Base-by-base conservation (phyloP, 2,797 vertebrate genomes). In the Coccyzus lansbergi region DNA sequence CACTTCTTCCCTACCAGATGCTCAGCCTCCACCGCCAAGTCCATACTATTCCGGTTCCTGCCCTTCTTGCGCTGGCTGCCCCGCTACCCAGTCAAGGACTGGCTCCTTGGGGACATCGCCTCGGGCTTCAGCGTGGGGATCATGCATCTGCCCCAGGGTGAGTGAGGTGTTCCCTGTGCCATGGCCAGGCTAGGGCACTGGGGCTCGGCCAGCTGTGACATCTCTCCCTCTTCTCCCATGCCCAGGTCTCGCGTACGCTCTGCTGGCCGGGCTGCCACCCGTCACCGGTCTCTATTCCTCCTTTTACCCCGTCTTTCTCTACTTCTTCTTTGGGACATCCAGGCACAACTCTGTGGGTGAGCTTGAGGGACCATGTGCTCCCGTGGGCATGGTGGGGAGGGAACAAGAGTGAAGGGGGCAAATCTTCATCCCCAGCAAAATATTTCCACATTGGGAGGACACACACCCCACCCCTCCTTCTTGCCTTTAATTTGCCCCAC, bases 81-180 rank as follows among this genome's bases (percentile, higher is more conserved):
- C 29, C 98, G 98, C 51, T 99, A 99, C 95, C 99, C 98, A 1
- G 8, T 99, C 63, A 98, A 98, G 96, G 99, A 99, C 69, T 99
- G 99, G 96, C 98, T 99, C 25, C 98, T 99, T 93, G 98, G 99
- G 12, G 99, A 99, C 96, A 97, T 99, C 9, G 67, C 98, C 52
- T 98, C 99, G 0, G 99, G 99, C 70, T 98, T 99, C 93, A 99
- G 99, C 44, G 99, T 99, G 93, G 99, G 99, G 72, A 99, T 99
- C 94, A 99, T 99, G 98, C 99, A 99, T 93, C 98, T 99, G 68
- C 99, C 99, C 82, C 99, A 99, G 97, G 99, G 99, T 99, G 97
- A 97, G 97, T n/a, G 11, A 55, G 20, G 19, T 20, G 46, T 20
- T 48, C 21, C 46, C 21, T 48, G 46, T 48, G 42, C 36, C 24